These are phyloP conservation scores for Pharmacophagus antenor DNA, from an alignment of 2,888 invertebrate genomes.

Conservation along the genomic window DNA sequence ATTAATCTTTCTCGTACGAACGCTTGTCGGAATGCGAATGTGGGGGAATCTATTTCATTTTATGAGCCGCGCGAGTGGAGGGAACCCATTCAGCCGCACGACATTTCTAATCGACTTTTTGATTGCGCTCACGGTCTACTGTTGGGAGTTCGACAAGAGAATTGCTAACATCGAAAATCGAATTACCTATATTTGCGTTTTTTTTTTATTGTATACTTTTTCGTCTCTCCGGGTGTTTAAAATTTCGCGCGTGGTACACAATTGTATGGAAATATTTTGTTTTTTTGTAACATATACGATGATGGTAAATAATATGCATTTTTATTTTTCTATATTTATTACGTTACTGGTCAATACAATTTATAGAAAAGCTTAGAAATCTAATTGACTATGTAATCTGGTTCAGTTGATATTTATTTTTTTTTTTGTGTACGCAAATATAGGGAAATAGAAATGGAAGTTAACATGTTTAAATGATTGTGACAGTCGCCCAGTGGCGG, in stretches of 20 bases:
- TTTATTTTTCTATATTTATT: too few relatives aligned
- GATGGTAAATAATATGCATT: too few relatives aligned
- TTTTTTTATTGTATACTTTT: slow-evolving; percentile 25
- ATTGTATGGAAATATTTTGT: too few relatives aligned
- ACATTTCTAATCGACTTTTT: slow-evolving; percentile 81
- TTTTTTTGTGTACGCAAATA: neutral
- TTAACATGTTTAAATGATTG: neutral
- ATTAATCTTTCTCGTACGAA: slow-evolving; percentile 82
- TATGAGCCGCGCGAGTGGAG: slow-evolving; percentile 78
- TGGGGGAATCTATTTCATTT: slow-evolving; percentile 81
- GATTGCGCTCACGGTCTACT: slow-evolving; percentile 72
- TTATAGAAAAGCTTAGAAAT: neutral
- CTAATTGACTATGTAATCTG: neutral
- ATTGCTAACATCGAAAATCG: slow-evolving; percentile 47
- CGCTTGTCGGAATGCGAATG: slow-evolving; percentile 82
- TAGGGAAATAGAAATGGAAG: neutral
- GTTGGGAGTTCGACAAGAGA: slow-evolving; percentile 56
- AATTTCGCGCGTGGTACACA: neutral
- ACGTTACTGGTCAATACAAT: neutral
- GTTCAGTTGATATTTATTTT: neutral
- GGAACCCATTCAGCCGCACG: slow-evolving; percentile 74
- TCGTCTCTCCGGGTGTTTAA: slow-evolving; percentile 10
- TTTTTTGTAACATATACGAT: too few relatives aligned
- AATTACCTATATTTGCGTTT: slow-evolving; percentile 43
- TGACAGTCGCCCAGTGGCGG: slow-evolving; percentile 69